Evolutionary conservation across 1,140 invertebrate genomes (phyloP), one percentile per base, ranked within the genome.

Genomic region (Solenopsis fugax): DNA sequence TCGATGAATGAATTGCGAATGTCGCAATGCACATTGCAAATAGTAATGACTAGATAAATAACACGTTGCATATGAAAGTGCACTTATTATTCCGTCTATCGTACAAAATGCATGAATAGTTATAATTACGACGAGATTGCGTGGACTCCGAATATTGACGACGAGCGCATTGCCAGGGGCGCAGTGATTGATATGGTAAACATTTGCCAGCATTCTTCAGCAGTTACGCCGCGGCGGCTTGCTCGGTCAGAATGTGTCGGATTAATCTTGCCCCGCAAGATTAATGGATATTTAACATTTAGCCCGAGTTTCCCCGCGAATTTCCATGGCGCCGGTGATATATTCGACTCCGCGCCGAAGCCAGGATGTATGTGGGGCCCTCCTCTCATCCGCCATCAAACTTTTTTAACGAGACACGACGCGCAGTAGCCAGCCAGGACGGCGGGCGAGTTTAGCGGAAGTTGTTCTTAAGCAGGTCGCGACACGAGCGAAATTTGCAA

Each of bases 261-360:
- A 76, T 85, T 85, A 85, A 85, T 85, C 72, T 65, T 52, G 54
- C 73, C 62, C 13, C 48, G 73, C n/a, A 71, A 82, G 77, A 81
- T 87, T 87, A 87, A 87, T 87, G 77, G 65, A 54, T 81, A 84
- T 87, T 87, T 72, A 82, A 82, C 65, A 81, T 87, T 78, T 85
- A 76, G 37, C 56, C 45, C 16, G 69, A 85, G 73, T 85, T 85
- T 24, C 58, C 12, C 56, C 45, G 69, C 12, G 72, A 72, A 65
- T 85, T 85, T 85, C 21, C 58, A 85, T 48, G 41, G 45, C 45
- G 73, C 48, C 73, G 37, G 60, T 65, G 60, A 85, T 85, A 85
- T 78, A 67, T 78, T 78, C 62, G 58, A 85, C 73, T 85, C 64
- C 18, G 24, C 67, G 71, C 13, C 58, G 12, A 41, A 54, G 45